Conservation (phyloP, 2,113 vertebrate species). For the Tupaia chinensis region DNA sequence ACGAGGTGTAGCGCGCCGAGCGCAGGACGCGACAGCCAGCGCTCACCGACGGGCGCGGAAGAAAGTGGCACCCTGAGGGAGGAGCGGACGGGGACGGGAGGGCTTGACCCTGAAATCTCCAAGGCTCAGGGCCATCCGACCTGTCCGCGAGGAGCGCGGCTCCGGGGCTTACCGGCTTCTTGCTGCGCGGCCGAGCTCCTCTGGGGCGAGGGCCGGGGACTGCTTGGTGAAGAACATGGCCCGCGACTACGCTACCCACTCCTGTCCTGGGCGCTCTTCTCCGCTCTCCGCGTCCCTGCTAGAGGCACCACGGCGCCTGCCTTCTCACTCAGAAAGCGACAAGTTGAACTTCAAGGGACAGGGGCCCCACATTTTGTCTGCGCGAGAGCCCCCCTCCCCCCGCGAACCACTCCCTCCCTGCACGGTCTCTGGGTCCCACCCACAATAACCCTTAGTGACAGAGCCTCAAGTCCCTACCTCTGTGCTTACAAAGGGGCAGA, state of each 20-base stretch:
- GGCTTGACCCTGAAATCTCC: background rate
- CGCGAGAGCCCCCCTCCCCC: constrained; percentile 77
- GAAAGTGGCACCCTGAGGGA: background rate
- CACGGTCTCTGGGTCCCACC: constrained; percentile 69
- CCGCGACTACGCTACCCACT: background rate
- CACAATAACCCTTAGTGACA: constrained; percentile 39
- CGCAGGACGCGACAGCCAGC: background rate
- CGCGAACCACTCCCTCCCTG: constrained; percentile 71
- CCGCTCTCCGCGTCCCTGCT: background rate
- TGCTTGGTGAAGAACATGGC: constrained; percentile 85
- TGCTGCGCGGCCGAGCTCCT: constrained; percentile 79
- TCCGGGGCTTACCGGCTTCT: constrained; percentile 84
- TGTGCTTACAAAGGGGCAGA: background rate
- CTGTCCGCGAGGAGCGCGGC: background rate
- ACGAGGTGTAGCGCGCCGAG: background rate
- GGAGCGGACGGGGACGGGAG: background rate
- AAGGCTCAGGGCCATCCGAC: background rate
- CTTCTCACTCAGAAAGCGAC: constrained; percentile 56
- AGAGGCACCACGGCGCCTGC: background rate
- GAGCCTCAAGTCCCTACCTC: constrained; percentile 16
- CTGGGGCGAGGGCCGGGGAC: constrained; percentile 78
- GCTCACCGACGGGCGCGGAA: background rate
- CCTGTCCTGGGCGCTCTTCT: background rate
- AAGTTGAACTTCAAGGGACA: constrained; percentile 31
- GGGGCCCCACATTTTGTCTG: constrained; percentile 66